Base-by-base conservation (phyloP, 2,888 invertebrate species). In the Rhodophaea formosa region DNA sequence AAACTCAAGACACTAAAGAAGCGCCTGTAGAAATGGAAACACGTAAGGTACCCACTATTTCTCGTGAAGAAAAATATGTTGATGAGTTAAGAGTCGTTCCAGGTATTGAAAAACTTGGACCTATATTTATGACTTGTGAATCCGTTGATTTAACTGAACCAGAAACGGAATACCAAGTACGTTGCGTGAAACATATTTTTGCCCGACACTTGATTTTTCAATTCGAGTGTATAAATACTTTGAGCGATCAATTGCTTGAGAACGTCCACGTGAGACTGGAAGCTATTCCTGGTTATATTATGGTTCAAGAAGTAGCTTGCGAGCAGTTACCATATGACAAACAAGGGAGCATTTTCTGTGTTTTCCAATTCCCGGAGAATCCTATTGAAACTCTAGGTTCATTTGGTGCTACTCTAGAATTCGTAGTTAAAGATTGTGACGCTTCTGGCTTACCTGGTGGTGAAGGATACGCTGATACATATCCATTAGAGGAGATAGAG, bases 381-480 rank as follows among this genome's bases (percentile, higher is more conserved):
- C 84, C 77, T 49, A 88, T 95, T n/a, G 94, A 94, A 58, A 95
- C 95, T 59, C 92, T 96, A 52, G 95, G 95, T 81, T 86, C 96
- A 0, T 97, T 99, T 84, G 96, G 95, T 1, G 97, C 98, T 7
- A 96, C 96, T 0, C 86, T 99, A 66, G 97, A 98, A 78, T 99
- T 99, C 82, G 92, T 95, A 30, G 99, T 99, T 0, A 97, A 97
- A 70, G 99, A 99, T 88, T 99, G 99, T 75, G 99, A 99, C 86
- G 99, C 99, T 0, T 98, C 98, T 0, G 99, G 99, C 0, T 91
- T 96, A 51, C 97, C 99, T 0, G 98, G 98, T 2, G 98, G 98
- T n/a, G 98, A 99, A 70, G 95, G 98, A 7, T 99, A 99, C 72
- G 95, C 96, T 58, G 99, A 99, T 78, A 97, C 98, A 62, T 99